A percentile compares a stretch with the other conserved stretches of the same genome.
phyloP scores from a whole-genome alignment of 2,113 vertebrate genomes.

The Hippocampus zosterae region DNA sequence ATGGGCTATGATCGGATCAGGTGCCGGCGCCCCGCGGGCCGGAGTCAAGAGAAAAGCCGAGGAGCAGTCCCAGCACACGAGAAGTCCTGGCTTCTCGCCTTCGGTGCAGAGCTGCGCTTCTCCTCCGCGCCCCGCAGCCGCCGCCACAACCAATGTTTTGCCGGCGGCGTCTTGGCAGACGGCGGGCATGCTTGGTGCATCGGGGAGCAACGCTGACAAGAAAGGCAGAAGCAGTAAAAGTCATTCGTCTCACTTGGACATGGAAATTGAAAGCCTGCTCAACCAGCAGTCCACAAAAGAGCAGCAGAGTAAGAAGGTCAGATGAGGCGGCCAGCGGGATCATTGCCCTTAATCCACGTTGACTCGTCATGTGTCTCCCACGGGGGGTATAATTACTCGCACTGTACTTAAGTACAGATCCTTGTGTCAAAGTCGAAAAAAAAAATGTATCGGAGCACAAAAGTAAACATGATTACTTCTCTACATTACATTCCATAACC shows the following conservation, averaged over 20 bases:
- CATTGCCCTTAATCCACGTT: too few species aligned
- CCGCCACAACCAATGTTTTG: slow-evolving; percentile 54
- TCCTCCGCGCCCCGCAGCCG: slow-evolving; percentile 53
- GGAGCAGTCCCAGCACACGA: slow-evolving; percentile 57
- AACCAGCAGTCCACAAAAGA: slow-evolving; percentile 93
- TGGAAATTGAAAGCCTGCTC: slow-evolving; percentile 89
- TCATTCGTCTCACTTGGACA: slow-evolving; percentile 83
- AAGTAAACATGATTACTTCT: too few species aligned
- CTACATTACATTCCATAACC: too few species aligned
- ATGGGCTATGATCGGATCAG: slow-evolving; percentile 84
- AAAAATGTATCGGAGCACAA: too few species aligned
- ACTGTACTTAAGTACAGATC: background rate
- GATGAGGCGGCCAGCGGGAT: background rate
- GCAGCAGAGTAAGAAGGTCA: slow-evolving; percentile 91
- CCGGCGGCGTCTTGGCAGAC: slow-evolving; percentile 56
- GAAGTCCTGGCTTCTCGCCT: slow-evolving; percentile 56
- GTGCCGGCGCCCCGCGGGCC: slow-evolving; percentile 54
- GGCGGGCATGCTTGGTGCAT: slow-evolving; percentile 44
- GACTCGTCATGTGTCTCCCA: too few species aligned
- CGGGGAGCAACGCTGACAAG: slow-evolving; percentile 69
- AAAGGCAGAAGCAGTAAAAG: slow-evolving; percentile 76
- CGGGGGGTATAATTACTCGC: too few species aligned
- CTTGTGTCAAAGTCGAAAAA: too few species aligned
- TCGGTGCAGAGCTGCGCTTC: slow-evolving; percentile 54
- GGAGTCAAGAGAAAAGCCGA: slow-evolving; percentile 75